Percentiles rank a stretch among this genome's conserved stretches.
Conservation (phyloP, 1,140 invertebrate genomes). For the Lepidostoma basale region DNA sequence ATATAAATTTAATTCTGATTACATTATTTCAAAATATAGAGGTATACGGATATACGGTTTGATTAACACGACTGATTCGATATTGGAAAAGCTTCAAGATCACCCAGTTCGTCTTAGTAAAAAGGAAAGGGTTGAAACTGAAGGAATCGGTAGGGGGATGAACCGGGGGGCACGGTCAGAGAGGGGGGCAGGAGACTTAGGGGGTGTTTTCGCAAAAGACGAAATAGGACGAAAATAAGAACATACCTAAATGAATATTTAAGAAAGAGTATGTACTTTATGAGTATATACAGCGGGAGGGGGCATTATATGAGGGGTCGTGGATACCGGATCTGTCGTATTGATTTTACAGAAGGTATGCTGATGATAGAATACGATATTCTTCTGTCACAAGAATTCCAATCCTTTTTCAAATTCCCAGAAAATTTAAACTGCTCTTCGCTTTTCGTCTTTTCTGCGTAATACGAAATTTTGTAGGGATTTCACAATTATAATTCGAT, state of each 20-base stretch:
- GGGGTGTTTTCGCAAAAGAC: constrained; percentile 46
- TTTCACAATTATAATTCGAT: neutral
- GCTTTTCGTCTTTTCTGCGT: neutral
- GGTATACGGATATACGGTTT: too few species aligned
- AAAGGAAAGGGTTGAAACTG: constrained; percentile 46
- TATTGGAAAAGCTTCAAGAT: constrained; percentile 6
- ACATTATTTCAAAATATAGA: too few species aligned
- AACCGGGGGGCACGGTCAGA: neutral
- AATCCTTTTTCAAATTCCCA: constrained; percentile 21
- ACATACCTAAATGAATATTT: constrained; percentile 48
- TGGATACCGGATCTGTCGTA: constrained; percentile 36
- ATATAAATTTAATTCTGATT: too few species aligned
- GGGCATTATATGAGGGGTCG: constrained; percentile 18
- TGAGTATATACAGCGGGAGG: constrained; percentile 16
- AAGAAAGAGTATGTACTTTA: constrained; percentile 42
- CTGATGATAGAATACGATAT: constrained; percentile 43
- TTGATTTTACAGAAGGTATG: constrained; percentile 44
- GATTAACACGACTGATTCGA: too few species aligned
- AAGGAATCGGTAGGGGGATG: constrained; percentile 39
- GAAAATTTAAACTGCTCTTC: neutral
- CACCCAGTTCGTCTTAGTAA: constrained; percentile 41
- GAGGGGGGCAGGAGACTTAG: neutral
- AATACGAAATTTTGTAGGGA: neutral
- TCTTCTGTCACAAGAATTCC: constrained; percentile 37
- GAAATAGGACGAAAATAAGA: constrained; percentile 47